Evolutionary conservation across 2,888 invertebrate genomes (phyloP), one percentile per base, ranked within the genome.

Genomic region (Asteroscopus sphinx): DNA sequence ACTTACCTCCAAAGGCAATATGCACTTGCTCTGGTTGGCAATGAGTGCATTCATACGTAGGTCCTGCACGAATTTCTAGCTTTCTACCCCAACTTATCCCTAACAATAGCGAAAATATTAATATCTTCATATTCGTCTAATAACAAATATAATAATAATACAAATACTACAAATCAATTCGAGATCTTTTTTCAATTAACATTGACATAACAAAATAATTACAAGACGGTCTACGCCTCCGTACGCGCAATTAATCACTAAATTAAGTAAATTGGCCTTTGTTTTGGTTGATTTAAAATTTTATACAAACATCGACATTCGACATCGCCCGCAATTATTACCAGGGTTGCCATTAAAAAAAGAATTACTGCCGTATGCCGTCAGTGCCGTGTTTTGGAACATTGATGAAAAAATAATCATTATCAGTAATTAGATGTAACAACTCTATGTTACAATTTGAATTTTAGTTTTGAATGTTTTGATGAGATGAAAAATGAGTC

Each of bases 21-120:
- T 66, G 71, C n/a, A 61, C 40, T 47, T 67, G 66, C 40, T 67
- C 72, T 25, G 66, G 66, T 28, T 67, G 66, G 36, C 66, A 67
- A 25, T 67, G 60, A 45, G 72, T 32, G 17, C 66, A 67, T 1
- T 52, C 67, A 35, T 67, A 71, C 6, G 3, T 35, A 13, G 36
- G 16, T 12, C 36, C 72, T 0, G 71, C 21, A 7, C 7, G 47
- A 26, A 45, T 33, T 9, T 26, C 2, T 9, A 58, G 6, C 13
- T 33, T 45, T 21, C 15, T 59, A 11, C 42, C 51, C 13, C 67
- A 58, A 58, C 47, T 30, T 37, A 67, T 45, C 7, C 66, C 67
- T 36, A 67, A 0, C 6, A 67, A 1, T n/a, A 67, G 4, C 3
- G 60, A 66, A 32, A 67, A 16, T 33, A 71, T 58, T 6, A 67